Percentiles rank a stretch among this genome's conserved stretches.
Conservation (phyloP, 2,888 invertebrate species). For the Papilio elwesi region DNA sequence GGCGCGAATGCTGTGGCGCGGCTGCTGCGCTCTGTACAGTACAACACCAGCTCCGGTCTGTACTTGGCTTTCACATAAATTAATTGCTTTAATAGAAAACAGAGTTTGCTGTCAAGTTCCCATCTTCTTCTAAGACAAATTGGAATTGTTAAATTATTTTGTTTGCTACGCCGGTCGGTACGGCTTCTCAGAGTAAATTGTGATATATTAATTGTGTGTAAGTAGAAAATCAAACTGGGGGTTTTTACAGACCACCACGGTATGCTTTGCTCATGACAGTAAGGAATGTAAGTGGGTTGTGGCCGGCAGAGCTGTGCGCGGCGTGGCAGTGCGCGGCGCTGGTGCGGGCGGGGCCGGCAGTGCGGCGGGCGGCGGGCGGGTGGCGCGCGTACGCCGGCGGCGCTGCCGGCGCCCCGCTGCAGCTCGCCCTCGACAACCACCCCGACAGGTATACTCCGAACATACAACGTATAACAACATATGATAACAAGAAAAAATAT, state of each 20-base stretch:
- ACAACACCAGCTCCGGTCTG: constrained; percentile 68
- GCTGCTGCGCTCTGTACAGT: constrained; percentile 81
- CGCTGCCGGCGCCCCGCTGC: constrained; percentile 55
- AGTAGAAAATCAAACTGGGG: no score
- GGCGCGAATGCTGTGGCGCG: constrained; percentile 76
- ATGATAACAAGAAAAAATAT: no score
- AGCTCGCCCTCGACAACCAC: constrained; percentile 48
- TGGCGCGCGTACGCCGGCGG: constrained; percentile 62
- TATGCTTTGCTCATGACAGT: neutral
- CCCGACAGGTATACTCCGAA: neutral
- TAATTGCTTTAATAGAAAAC: constrained; percentile 48
- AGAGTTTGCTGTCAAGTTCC: constrained; percentile 45
- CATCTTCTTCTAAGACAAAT: no score
- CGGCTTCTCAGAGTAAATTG: no score
- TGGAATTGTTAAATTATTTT: no score
- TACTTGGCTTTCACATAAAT: neutral
- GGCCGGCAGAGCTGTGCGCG: constrained; percentile 48
- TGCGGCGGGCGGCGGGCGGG: constrained; percentile 43
- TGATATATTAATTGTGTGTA: no score
- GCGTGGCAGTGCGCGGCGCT: constrained; percentile 46
- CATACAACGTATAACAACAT: neutral
- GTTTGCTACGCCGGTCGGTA: no score
- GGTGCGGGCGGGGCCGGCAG: constrained; percentile 37
- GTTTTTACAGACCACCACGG: no score
- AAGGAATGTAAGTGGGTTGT: constrained; percentile 37